phyloP scores from a whole-genome alignment of 2,888 invertebrate genomes.

The Heliconius aoede region DNA sequence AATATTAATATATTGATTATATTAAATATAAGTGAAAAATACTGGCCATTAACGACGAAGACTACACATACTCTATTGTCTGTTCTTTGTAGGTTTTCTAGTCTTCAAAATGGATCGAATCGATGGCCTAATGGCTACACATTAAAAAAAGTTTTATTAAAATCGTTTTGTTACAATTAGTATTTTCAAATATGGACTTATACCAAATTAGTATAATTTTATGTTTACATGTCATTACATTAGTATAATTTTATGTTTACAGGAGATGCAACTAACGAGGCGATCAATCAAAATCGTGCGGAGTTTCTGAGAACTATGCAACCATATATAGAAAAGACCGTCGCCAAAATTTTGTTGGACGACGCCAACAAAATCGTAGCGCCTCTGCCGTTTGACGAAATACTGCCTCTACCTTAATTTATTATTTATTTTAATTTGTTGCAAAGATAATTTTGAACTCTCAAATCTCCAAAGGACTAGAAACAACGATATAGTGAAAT shows the following conservation, averaged over 20 bases:
- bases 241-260: conserved; percentile 44
- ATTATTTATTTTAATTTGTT: conserved; percentile 10
- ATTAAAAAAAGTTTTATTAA: too few species aligned
- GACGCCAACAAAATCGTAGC: conserved; percentile 83
- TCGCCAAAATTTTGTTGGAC: conserved; percentile 77
- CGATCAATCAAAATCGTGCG: conserved; percentile 84
- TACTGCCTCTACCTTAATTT: conserved; percentile 71
- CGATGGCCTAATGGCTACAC: too few species aligned
- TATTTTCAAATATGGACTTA: too few species aligned
- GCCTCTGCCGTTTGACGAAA: conserved; percentile 79
- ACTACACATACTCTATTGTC: too few species aligned
- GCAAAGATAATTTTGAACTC: background rate
- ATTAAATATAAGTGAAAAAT: too few species aligned
- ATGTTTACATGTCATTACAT: too few species aligned
- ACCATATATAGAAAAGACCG: conserved; percentile 83
- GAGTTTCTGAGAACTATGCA: conserved; percentile 82
- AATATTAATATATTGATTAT: too few species aligned
- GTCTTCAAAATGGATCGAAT: too few species aligned
- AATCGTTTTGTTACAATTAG: too few species aligned
- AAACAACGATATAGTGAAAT: background rate
- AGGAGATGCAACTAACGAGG: conserved; percentile 83
- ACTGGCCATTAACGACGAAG: too few species aligned
- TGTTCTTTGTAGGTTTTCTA: too few species aligned
- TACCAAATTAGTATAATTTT: too few species aligned
- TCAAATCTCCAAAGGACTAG: background rate